Percentiles rank a stretch among this genome's conserved stretches.
These are phyloP conservation scores for Caenorhabditis brenneri DNA, from an alignment of 1,140 invertebrate genomes.

Conservation along the genomic window DNA sequence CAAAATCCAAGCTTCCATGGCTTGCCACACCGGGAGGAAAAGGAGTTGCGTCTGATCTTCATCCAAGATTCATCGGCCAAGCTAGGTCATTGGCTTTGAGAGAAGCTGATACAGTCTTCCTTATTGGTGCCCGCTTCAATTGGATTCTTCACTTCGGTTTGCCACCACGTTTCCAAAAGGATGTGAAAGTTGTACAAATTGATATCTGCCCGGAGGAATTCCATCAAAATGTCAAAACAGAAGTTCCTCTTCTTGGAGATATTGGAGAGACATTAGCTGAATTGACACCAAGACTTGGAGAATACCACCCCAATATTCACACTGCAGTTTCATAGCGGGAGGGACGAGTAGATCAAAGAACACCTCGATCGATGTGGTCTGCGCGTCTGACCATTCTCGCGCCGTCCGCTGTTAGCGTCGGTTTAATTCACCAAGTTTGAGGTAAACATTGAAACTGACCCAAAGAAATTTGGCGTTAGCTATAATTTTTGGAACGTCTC, in stretches of 20 bases:
- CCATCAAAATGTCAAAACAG: constrained; percentile 82
- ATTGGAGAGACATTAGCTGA: constrained; percentile 76
- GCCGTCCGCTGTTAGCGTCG: too few relatives aligned
- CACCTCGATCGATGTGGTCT: constrained; percentile 78
- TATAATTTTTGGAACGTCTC: too few relatives aligned
- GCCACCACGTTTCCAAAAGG: constrained; percentile 80
- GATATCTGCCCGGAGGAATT: constrained; percentile 89
- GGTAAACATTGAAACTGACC: too few relatives aligned
- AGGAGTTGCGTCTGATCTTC: constrained; percentile 85
- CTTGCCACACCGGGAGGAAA: constrained; percentile 95
- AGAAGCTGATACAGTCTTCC: constrained; percentile 84
- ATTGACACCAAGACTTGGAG: constrained; percentile 74
- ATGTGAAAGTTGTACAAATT: constrained; percentile 89
- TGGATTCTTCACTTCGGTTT: constrained; percentile 97
- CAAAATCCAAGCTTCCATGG: constrained; percentile 81
- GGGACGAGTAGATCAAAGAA: constrained; percentile 76
- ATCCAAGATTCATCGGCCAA: constrained; percentile 80
- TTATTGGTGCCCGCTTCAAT: constrained; percentile 89
- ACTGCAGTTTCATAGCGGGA: constrained; percentile 76
- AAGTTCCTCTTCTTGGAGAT: constrained; percentile 82
- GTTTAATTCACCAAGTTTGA: too few relatives aligned
- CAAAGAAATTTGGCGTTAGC: too few relatives aligned
- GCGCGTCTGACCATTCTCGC: constrained; percentile 80
- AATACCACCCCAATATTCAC: constrained; percentile 72
- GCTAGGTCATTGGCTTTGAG: constrained; percentile 85